Evolutionary conservation across 2,888 invertebrate genomes (phyloP).

Genomic region (Mactromeris polynyma): DNA sequence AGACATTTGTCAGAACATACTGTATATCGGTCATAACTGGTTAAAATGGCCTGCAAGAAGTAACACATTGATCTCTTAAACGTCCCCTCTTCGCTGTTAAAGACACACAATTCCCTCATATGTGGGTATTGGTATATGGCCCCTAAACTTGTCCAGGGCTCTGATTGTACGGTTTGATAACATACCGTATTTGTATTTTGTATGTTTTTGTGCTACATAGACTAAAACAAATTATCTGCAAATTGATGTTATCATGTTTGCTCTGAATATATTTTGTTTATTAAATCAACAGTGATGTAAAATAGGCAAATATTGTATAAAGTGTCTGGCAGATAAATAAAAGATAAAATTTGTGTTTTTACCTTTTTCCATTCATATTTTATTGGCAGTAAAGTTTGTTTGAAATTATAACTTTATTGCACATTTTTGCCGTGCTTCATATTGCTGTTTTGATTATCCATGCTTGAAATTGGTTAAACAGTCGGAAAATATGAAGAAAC

Average conservation of each 20-base stretch:
- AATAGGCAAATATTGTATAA: constrained; percentile 3
- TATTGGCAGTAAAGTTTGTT: not conserved
- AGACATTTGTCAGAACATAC: too few species aligned
- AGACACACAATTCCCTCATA: too few species aligned
- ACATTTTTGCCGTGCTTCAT: not conserved
- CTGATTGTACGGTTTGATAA: not conserved
- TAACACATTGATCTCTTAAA: too few species aligned
- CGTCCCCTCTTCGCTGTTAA: too few species aligned
- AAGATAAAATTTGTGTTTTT: not conserved
- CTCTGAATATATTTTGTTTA: not conserved
- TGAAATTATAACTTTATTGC: not conserved
- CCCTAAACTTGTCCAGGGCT: too few species aligned
- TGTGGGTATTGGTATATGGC: too few species aligned
- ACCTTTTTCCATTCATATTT: not conserved
- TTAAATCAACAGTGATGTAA: not conserved
- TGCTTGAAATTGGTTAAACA: not conserved
- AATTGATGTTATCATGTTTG: not conserved
- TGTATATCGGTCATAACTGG: too few species aligned
- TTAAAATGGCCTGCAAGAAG: too few species aligned
- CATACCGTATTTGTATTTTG: not conserved
- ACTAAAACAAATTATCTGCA: not conserved
- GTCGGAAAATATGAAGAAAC: not conserved
- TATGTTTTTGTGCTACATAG: not conserved
- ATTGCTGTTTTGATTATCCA: not conserved
- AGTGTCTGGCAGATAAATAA: not conserved